Percentiles rank a stretch among this genome's conserved stretches.
phyloP scores from a whole-genome alignment of 2,888 invertebrate genomes.

The Acleris laterana region DNA sequence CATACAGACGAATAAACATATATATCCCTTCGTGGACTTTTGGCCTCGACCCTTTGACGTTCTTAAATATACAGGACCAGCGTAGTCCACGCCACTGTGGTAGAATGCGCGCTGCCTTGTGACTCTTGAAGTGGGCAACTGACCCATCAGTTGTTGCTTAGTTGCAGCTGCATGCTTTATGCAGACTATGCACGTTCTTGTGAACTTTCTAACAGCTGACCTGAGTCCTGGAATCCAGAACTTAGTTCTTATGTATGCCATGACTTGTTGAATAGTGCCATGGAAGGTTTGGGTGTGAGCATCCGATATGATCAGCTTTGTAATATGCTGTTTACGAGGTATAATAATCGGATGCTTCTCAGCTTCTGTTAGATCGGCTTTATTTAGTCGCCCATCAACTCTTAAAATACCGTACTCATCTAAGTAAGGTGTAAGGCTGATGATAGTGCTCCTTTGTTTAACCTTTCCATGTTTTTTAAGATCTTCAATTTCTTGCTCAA shows the following conservation, averaged over 20 bases:
- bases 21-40: conserved; percentile 14
- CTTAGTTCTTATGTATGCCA: conserved; percentile 17
- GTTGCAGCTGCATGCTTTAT: neutral
- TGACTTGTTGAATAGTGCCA: conserved; percentile 19
- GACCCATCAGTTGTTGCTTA: conserved; percentile 3
- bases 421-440: conserved; percentile 30
- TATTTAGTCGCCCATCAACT: conserved; percentile 36
- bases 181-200: neutral
- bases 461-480: conserved; percentile 5
- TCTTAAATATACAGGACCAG: neutral
- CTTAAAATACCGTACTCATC: conserved; percentile 31
- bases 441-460: conserved; percentile 19
- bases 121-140: conserved; percentile 6
- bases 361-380: neutral
- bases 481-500: conserved; percentile 29
- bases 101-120: conserved; percentile 8
- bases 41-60: neutral
- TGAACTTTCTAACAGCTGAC: conserved; percentile 2
- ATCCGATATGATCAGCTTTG: conserved; percentile 34
- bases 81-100: conserved; percentile 14
- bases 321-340: conserved; percentile 30
- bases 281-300: conserved; percentile 38
- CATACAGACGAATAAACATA: conserved; percentile 33
- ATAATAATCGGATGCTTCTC: conserved; percentile 40
- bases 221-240: conserved; percentile 12